A percentile compares a stretch with the other conserved stretches of the same genome.
Conservation (phyloP, 2,113 vertebrate species). For the Suricata suricatta region DNA sequence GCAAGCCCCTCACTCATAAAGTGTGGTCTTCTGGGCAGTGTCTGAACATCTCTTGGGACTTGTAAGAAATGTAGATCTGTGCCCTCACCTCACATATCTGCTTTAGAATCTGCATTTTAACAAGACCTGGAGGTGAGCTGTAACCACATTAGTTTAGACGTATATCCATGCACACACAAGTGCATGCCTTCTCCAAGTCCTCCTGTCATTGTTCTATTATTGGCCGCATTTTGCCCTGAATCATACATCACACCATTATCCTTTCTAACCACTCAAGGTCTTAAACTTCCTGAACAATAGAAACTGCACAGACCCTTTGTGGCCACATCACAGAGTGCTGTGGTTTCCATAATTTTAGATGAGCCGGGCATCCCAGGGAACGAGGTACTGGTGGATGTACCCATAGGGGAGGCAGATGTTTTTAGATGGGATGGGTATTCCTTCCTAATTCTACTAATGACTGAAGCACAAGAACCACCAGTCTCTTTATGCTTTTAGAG, state of each 20-base stretch:
- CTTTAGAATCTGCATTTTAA: constrained; percentile 39
- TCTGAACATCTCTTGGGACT: background rate
- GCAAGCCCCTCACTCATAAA: background rate
- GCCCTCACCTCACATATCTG: background rate
- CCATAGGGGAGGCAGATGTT: background rate
- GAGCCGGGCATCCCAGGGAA: background rate
- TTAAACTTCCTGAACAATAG: background rate
- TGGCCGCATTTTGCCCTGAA: background rate
- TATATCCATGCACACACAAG: background rate
- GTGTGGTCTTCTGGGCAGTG: background rate
- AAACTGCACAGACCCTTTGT: background rate
- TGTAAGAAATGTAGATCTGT: background rate
- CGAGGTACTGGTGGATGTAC: background rate
- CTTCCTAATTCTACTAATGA: constrained; percentile 66
- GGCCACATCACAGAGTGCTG: background rate
- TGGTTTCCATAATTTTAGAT: constrained; percentile 30
- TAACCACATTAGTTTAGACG: background rate
- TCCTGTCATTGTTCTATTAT: background rate
- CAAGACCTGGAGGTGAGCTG: background rate
- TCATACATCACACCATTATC: background rate
- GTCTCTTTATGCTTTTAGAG: constrained; percentile 56
- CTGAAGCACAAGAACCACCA: constrained; percentile 30
- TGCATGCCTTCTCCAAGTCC: background rate
- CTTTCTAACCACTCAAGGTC: background rate
- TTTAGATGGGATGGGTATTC: constrained; percentile 6